These are phyloP conservation scores for Troides oblongomaculatus DNA, from an alignment of 2,888 invertebrate genomes.

Conservation along the genomic window DNA sequence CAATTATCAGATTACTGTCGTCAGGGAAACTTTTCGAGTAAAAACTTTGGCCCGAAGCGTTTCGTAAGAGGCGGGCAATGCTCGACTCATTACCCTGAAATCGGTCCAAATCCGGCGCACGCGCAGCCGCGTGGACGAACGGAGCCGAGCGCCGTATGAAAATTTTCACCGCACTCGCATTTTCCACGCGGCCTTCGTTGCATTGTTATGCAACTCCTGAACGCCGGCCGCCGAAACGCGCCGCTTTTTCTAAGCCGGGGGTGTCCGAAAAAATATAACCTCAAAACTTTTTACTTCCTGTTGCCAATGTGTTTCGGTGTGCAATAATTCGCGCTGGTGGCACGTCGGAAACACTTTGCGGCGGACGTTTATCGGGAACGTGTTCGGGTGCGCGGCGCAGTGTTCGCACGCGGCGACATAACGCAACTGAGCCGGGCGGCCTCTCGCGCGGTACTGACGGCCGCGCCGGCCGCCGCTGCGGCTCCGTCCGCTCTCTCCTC, in stretches of 20 bases:
- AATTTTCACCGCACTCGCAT: constrained; percentile 60
- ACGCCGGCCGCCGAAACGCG: constrained; percentile 57
- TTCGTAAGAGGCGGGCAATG: constrained; percentile 59
- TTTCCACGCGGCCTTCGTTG: constrained; percentile 70
- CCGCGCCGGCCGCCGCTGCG: constrained; percentile 34
- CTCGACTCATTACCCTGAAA: constrained; percentile 61
- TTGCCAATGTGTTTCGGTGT: constrained; percentile 7
- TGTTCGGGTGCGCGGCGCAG: constrained; percentile 52
- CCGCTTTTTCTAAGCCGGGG: constrained; percentile 47
- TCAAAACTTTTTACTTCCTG: constrained; percentile 29
- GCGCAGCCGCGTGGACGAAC: constrained; percentile 50
- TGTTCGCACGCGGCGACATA: constrained; percentile 46
- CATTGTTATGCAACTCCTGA: constrained; percentile 74
- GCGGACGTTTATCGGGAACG: constrained; percentile 56
- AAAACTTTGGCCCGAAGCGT: constrained; percentile 60
- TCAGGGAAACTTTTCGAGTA: constrained; percentile 57
- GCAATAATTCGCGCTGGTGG: constrained; percentile 37
- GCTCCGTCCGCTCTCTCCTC: constrained; percentile 21
- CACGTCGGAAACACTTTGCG: constrained; percentile 31
- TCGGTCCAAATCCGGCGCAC: constrained; percentile 56
- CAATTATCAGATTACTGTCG: constrained; percentile 70
- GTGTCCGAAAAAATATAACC: constrained; percentile 51
- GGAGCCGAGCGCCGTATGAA: constrained; percentile 48
- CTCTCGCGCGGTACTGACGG: constrained; percentile 68
- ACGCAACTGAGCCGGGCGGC: constrained; percentile 57